Evolutionary conservation across 2,888 invertebrate species (phyloP).

Genomic region (Mythimna albipuncta): DNA sequence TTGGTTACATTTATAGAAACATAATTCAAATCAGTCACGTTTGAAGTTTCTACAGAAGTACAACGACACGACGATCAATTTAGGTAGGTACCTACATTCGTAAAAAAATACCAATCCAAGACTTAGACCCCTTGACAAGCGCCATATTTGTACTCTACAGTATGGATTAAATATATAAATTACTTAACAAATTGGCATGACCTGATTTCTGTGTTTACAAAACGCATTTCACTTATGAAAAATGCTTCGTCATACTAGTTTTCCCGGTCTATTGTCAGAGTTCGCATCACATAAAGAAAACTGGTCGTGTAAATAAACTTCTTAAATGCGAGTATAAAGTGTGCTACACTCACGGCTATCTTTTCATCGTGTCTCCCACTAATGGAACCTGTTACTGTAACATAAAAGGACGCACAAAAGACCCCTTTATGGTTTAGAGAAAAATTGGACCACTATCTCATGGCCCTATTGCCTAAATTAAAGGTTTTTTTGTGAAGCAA

Average conservation of each 20-base stretch:
- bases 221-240: constrained; percentile 32
- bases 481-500: constrained; percentile 12
- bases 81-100: too few species aligned
- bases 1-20: not conserved
- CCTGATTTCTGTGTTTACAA: constrained; percentile 5
- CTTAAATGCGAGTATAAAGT: constrained; percentile 54
- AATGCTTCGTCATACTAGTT: constrained; percentile 55
- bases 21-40: not conserved
- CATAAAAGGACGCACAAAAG: constrained; percentile 68
- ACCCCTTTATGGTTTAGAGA: constrained; percentile 57
- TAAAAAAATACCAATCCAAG: too few species aligned
- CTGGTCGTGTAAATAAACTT: constrained; percentile 58
- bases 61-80: not conserved
- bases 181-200: not conserved
- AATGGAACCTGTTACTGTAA: constrained; percentile 70
- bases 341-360: constrained; percentile 50
- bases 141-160: not conserved
- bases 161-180: not conserved
- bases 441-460: constrained; percentile 65
- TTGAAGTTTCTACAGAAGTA: not conserved
- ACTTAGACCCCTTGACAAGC: not conserved
- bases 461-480: constrained; percentile 49
- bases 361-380: constrained; percentile 66
- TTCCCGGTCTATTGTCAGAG: constrained; percentile 43
- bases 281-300: constrained; percentile 37